phyloP scores from a whole-genome alignment of 2,797 vertebrate genomes.

The Cirrhinus molitorella region DNA sequence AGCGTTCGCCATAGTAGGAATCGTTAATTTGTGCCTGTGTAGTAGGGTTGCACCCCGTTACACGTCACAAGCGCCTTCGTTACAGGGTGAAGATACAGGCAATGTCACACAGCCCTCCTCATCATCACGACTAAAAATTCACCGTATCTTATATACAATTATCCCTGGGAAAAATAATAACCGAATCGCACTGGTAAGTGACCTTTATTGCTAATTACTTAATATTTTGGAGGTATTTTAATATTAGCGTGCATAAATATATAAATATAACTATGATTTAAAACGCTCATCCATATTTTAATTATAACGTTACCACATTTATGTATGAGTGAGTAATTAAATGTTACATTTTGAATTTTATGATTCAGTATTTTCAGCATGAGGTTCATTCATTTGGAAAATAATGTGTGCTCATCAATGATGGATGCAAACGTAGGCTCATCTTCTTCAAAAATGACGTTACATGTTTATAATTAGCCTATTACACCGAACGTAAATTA shows the following conservation, averaged over 20 bases:
- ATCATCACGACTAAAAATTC: slow-evolving; percentile 21
- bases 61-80: slow-evolving; percentile 49
- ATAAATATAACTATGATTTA: neutral
- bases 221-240: neutral
- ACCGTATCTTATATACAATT: neutral
- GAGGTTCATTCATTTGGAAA: neutral
- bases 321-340: neutral
- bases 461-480: neutral
- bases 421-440: neutral
- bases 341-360: neutral
- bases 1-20: slow-evolving; percentile 25
- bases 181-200: slow-evolving; percentile 36
- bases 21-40: slow-evolving; percentile 62
- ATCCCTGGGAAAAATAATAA: neutral
- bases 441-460: neutral
- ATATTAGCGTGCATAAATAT: neutral
- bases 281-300: neutral
- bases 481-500: neutral
- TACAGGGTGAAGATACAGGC: slow-evolving; percentile 56
- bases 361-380: neutral
- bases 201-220: neutral
- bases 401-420: slow-evolving; percentile 9
- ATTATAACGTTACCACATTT: neutral
- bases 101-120: slow-evolving; percentile 44
- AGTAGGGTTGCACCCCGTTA: slow-evolving; percentile 56